Evolutionary conservation across 2,888 invertebrate genomes (phyloP).

Genomic region (Carpatolechia fugitivella): DNA sequence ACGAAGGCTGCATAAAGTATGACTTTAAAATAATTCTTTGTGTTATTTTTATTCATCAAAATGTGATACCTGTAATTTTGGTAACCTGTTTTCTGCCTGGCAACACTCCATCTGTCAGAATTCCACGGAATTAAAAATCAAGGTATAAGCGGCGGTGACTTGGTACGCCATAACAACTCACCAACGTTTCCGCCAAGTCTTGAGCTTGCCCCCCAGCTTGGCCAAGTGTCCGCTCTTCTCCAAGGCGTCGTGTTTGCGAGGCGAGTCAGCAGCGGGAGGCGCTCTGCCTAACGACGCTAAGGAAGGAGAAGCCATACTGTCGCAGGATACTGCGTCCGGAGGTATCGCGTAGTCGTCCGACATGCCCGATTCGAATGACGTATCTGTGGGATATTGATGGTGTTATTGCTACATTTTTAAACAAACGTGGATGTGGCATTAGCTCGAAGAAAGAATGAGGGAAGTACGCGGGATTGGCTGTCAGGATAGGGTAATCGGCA

Average conservation of each 20-base stretch:
- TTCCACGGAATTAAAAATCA: too few relatives aligned
- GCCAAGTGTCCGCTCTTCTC: conserved; percentile 95
- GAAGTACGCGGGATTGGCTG: too few relatives aligned
- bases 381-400: conserved; percentile 80
- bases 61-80: too few relatives aligned
- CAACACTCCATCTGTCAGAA: too few relatives aligned
- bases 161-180: conserved; percentile 26
- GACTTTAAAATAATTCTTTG: too few relatives aligned
- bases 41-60: too few relatives aligned
- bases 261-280: conserved; percentile 55
- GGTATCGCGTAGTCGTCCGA: conserved; percentile 98
- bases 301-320: conserved; percentile 88
- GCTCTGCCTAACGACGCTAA: conserved; percentile 78
- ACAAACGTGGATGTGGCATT: neutral
- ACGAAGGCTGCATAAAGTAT: too few relatives aligned
- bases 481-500: too few relatives aligned
- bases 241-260: conserved; percentile 83
- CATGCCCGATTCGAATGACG: conserved; percentile 94
- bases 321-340: conserved; percentile 93
- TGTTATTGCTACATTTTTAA: too few relatives aligned
- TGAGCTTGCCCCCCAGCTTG: conserved; percentile 95
- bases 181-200: conserved; percentile 98
- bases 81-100: too few relatives aligned
- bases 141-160: too few relatives aligned
- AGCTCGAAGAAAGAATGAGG: too few relatives aligned